Percentiles rank a stretch among this genome's conserved stretches.
These are phyloP conservation scores for Theretra japonica DNA, from an alignment of 2,888 invertebrate species.

Conservation along the genomic window DNA sequence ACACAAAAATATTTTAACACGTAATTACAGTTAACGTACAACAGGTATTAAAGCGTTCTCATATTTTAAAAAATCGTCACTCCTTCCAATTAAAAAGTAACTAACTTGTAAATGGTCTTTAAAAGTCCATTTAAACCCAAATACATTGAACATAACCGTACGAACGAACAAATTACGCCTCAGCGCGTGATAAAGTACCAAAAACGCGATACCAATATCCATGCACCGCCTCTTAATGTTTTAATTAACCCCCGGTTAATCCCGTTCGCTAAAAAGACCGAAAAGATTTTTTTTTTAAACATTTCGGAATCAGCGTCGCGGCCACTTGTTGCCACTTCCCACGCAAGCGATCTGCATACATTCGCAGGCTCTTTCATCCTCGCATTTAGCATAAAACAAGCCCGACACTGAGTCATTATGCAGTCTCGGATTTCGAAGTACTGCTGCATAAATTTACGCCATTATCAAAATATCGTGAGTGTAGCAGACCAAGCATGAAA, in stretches of 20 bases:
- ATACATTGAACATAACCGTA: constrained; percentile 15
- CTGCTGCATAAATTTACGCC: constrained; percentile 78
- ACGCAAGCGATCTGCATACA: constrained; percentile 81
- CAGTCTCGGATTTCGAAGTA: constrained; percentile 78
- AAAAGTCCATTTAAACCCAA: constrained; percentile 7
- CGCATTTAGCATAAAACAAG: constrained; percentile 83
- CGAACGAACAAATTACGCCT: constrained; percentile 24
- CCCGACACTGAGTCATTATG: constrained; percentile 79
- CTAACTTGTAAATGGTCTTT: constrained; percentile 2
- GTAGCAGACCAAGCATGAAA: constrained; percentile 71
- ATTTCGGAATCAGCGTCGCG: constrained; percentile 62
- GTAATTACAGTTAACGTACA: too few relatives aligned
- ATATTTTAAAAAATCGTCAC: background rate
- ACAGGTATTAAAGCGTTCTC: too few relatives aligned
- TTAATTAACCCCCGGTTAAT: constrained; percentile 71
- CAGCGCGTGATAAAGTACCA: constrained; percentile 12
- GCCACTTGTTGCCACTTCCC: constrained; percentile 83
- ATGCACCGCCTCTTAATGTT: constrained; percentile 55
- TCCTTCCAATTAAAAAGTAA: background rate
- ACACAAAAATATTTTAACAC: too few relatives aligned
- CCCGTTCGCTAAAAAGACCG: constrained; percentile 60
- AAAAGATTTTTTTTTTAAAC: constrained; percentile 59
- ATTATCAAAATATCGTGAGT: constrained; percentile 83
- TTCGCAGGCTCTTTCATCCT: constrained; percentile 78
- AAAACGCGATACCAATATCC: constrained; percentile 29